Evolutionary conservation across 2,113 vertebrate genomes (phyloP), one percentile per base, ranked within the genome.

Genomic region (Scolopax mira): DNA sequence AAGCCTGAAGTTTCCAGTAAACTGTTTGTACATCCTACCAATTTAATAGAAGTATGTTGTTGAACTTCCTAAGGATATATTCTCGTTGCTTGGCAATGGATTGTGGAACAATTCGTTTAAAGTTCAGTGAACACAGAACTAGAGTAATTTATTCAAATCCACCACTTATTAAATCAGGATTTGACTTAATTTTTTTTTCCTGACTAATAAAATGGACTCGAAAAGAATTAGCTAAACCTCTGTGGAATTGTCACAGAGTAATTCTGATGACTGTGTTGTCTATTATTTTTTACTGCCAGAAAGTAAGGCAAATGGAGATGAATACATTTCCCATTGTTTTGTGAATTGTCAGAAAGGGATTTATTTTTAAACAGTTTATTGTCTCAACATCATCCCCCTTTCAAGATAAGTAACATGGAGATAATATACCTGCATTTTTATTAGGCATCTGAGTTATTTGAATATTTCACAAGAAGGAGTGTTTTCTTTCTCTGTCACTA

Each of bases 81-180:
- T 85, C 67, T 93, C 84, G 88, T 96, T 96, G 82, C 94, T 89
- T 97, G 94, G 93, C 86, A 96, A 96, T 97, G 79, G 33, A 75
- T 92, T 96, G 86, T 82, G 69, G 66, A 94, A 79, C 96, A 98
- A 97, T 96, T 96, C 71, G 87, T 97, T 97, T 96, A 96, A 97
- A 95, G 90, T 97, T 97, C 96, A 94, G 27, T 96, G 89, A 97
- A 94, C 79, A 89, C 61, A 87, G 82, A 91, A 96, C 93, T 74
- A n/a, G 88, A 95, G 80, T 96, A 97, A 97, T 98, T 97, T 97
- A 98, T 98, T 98, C 92, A 98, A 97, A 98, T 97, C 90, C 79
- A 75, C 65, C 83, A 85, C 88, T 92, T 97, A 95, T 94, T 97
- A 97, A 97, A 96, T 97, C 82, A 96, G 96, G 82, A 96, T 97